Evolutionary conservation across 2,113 vertebrate genomes (phyloP), one percentile per base, ranked within the genome.

Genomic region (Arothron firmamentum): DNA sequence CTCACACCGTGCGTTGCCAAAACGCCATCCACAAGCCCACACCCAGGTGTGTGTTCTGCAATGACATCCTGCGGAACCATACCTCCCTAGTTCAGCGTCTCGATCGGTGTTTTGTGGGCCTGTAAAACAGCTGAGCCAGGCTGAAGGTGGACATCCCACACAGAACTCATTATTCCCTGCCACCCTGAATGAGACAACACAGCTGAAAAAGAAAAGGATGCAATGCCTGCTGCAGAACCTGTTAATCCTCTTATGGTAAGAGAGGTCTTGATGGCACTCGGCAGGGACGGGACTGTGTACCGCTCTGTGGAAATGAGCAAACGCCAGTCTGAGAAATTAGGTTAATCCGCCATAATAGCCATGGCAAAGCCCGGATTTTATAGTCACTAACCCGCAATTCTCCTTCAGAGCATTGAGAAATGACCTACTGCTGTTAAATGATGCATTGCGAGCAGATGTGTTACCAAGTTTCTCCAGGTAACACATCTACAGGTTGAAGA

Each of bases 191-290:
- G 8, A 64, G 70, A 88, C 84, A 82, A 87, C 76, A 68, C 52
- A 53, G 67, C 45, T 21, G 21, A n/a, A 51, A 70, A 77, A 65
- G 59, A 69, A 65, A 83, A 17, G 74, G 67, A 74, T 77, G 59
- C 62, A 65, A 57, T 9, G 67, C 79, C 62, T 67, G 70, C 81
- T 85, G 80, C 52, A 5, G 41, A 59, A 76, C 80, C 79, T 63
- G 73, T 59, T 87, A 88, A 88, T 84, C 87, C 80, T 83, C 78
- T 87, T 80, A 76, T 59, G 60, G 75, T 68, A 83, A 78, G 67
- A 77, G 60, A 80, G 84, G 74, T 80, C 74, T 72, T 61, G 72
- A 77, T 77, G 74, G 67, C 77, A 70, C 47, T 65, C 19, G 67
- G 73, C 73, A 75, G 75, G 60, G 64, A 41, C 56, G 51, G 63